Evolutionary conservation across 2,888 invertebrate species (phyloP).

Genomic region (Branchipolynoe longqiensis): DNA sequence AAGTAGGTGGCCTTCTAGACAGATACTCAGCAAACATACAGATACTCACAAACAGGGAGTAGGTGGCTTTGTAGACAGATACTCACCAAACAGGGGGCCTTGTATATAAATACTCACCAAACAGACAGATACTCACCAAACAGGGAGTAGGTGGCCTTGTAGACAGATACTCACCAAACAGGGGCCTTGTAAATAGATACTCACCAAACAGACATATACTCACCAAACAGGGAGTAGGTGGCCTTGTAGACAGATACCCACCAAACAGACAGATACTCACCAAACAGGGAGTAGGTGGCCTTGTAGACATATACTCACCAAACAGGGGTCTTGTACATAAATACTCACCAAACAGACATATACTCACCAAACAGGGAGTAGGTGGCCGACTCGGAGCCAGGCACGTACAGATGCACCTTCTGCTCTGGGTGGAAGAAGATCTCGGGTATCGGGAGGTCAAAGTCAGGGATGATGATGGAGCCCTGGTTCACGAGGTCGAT

Average conservation of each 20-base stretch:
- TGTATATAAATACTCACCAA: not conserved
- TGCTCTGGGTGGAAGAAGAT: constrained; percentile 92
- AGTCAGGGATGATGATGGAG: constrained; percentile 93
- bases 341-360: not conserved
- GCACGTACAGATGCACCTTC: constrained; percentile 94
- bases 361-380: constrained; percentile 83
- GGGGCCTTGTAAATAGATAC: not conserved
- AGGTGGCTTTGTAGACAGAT: not conserved
- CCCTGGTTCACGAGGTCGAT: constrained; percentile 92
- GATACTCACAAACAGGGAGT: no score
- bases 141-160: not conserved
- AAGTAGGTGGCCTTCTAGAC: not conserved
- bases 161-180: not conserved
- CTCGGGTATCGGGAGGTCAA: constrained; percentile 97
- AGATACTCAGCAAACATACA: not conserved
- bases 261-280: not conserved
- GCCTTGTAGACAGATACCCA: not conserved
- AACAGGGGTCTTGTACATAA: not conserved
- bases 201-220: not conserved
- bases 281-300: not conserved
- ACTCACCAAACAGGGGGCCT: not conserved
- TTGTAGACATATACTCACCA: not conserved
- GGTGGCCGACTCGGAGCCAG: constrained; percentile 91
- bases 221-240: not conserved
- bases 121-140: not conserved